These are phyloP conservation scores for Eulemur rufifrons DNA, from an alignment of 2,113 vertebrate genomes.

Conservation along the genomic window DNA sequence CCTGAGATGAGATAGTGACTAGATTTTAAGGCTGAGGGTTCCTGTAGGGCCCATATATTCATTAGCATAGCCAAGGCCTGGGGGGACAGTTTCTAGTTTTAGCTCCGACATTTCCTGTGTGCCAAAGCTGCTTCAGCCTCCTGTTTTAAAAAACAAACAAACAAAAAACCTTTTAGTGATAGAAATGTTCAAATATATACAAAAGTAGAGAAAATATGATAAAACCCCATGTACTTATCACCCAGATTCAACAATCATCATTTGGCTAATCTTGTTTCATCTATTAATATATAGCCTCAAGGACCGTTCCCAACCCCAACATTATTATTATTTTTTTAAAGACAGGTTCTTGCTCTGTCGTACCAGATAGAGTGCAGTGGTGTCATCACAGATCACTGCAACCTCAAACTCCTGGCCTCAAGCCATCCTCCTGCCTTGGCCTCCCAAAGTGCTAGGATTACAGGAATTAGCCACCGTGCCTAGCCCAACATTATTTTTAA, in stretches of 20 bases:
- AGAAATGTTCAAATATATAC: neutral
- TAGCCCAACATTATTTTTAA: neutral
- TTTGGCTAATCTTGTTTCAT: neutral
- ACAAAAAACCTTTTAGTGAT: neutral
- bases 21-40: neutral
- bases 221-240: neutral
- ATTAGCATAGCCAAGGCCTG: neutral
- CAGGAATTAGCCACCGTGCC: too few relatives aligned
- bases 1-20: neutral
- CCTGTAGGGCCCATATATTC: neutral
- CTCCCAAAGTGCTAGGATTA: too few relatives aligned
- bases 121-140: neutral
- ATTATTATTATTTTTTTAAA: too few relatives aligned
- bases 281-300: neutral
- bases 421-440: too few relatives aligned
- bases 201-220: neutral
- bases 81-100: neutral
- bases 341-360: too few relatives aligned
- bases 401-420: too few relatives aligned
- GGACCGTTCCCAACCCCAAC: neutral
- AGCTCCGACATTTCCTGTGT: neutral
- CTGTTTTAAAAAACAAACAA: neutral
- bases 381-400: too few relatives aligned
- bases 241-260: neutral
- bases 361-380: too few relatives aligned